A percentile compares a stretch with the other conserved stretches of the same genome.
phyloP scores from a whole-genome alignment of 1,140 invertebrate species.

The Drosophila sturtevanti region DNA sequence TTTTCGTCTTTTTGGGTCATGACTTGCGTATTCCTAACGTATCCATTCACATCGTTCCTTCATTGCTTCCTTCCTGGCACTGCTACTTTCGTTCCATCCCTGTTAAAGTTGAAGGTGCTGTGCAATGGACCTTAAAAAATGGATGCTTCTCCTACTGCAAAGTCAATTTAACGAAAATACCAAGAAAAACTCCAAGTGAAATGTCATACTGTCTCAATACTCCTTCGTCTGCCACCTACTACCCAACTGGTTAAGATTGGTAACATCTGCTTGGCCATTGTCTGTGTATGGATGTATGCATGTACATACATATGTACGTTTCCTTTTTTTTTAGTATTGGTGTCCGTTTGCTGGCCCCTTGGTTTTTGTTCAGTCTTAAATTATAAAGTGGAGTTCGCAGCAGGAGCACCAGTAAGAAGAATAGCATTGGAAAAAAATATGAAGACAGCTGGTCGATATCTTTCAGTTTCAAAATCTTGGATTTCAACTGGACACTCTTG shows the following conservation, averaged over 20 bases:
- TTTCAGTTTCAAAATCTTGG: neutral
- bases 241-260: neutral
- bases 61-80: neutral
- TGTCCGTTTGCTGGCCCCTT: neutral
- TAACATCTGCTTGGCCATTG: slow-evolving; percentile 5
- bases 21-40: slow-evolving; percentile 4
- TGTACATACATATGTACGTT: no score
- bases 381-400: neutral
- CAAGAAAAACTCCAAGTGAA: slow-evolving; percentile 48
- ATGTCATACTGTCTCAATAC: slow-evolving; percentile 36
- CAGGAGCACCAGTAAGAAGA: neutral
- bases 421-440: neutral
- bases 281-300: neutral
- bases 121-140: slow-evolving; percentile 69
- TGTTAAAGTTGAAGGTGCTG: slow-evolving; percentile 38
- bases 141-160: slow-evolving; percentile 36
- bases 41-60: slow-evolving; percentile 25
- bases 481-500: neutral
- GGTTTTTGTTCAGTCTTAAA: neutral
- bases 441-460: slow-evolving; percentile 7
- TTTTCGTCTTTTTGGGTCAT: neutral
- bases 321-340: no score
- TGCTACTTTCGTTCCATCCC: slow-evolving; percentile 24
- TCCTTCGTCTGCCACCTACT: neutral
- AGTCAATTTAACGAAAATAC: slow-evolving; percentile 60